Percentiles rank a stretch among this genome's conserved stretches.
Evolutionary conservation across 2,797 vertebrate species (phyloP).

Genomic region (Sebastes iracundus): DNA sequence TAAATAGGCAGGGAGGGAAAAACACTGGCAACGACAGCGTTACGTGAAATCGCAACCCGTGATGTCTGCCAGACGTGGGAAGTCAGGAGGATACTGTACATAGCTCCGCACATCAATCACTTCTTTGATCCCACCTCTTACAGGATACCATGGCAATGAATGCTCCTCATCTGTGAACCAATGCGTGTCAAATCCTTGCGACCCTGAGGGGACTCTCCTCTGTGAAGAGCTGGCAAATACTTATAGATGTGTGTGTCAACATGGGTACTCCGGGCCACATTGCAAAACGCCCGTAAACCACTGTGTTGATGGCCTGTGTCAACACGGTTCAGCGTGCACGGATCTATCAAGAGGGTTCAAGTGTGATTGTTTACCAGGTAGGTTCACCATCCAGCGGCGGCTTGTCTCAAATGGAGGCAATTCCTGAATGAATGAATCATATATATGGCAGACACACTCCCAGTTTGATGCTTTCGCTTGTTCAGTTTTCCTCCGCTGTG

Average conservation of each 20-base stretch:
- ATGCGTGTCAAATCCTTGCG: conserved; percentile 75
- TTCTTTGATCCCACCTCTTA: conserved; percentile 74
- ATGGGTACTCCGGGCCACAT: conserved; percentile 67
- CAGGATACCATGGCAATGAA: conserved; percentile 75
- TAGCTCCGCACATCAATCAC: conserved; percentile 62
- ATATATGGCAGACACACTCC: conserved; percentile 18
- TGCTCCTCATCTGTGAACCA: conserved; percentile 73
- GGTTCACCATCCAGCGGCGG: conserved; percentile 29
- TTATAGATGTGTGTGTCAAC: conserved; percentile 79
- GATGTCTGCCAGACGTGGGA: conserved; percentile 48
- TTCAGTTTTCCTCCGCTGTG: conserved; percentile 57
- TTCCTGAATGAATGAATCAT: conserved; percentile 31
- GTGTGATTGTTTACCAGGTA: conserved; percentile 78
- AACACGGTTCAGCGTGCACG: conserved; percentile 74
- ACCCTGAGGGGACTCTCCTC: conserved; percentile 73
- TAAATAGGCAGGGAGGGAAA: conserved; percentile 40
- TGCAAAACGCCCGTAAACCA: conserved; percentile 79
- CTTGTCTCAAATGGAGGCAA: conserved; percentile 21
- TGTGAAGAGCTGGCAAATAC: conserved; percentile 77
- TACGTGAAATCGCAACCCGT: conserved; percentile 54
- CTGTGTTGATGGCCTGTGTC: conserved; percentile 80
- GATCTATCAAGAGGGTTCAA: conserved; percentile 75
- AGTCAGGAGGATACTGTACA: conserved; percentile 36
- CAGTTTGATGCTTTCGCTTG: conserved; percentile 50
- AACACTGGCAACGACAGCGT: conserved; percentile 47